These are phyloP conservation scores for Takifugu ocellatus DNA, from an alignment of 2,797 vertebrate genomes.

Conservation along the genomic window DNA sequence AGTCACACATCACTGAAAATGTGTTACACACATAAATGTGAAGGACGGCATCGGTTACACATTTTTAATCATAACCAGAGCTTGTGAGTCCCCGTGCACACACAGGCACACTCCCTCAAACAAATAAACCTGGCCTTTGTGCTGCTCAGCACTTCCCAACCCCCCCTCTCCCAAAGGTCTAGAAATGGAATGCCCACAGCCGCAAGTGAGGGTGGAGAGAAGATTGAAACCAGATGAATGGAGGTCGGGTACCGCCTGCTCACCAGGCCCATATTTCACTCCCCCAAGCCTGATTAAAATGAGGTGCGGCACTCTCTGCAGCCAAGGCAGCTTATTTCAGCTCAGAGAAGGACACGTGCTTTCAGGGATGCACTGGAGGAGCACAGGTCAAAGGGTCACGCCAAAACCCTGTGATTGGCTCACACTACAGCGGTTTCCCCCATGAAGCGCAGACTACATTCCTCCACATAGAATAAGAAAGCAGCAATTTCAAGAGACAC, in stretches of 20 bases:
- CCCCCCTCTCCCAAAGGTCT: conserved; percentile 34
- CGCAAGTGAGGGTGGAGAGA: conserved; percentile 69
- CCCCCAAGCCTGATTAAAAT: conserved; percentile 77
- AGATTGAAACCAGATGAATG: conserved; percentile 84
- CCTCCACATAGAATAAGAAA: conserved; percentile 18
- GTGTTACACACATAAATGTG: background rate
- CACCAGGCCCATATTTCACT: conserved; percentile 75
- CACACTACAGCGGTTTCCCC: conserved; percentile 11
- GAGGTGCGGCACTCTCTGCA: conserved; percentile 52
- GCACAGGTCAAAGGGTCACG: conserved; percentile 40
- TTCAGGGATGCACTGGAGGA: conserved; percentile 39
- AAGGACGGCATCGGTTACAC: background rate
- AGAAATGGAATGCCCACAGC: conserved; percentile 74
- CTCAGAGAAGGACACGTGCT: conserved; percentile 51
- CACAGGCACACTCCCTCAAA: conserved; percentile 40
- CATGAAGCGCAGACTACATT: conserved; percentile 7
- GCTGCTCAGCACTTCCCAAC: conserved; percentile 37
- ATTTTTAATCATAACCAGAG: conserved; percentile 23
- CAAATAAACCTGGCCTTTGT: conserved; percentile 57
- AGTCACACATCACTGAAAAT: no score
- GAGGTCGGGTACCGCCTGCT: conserved; percentile 58
- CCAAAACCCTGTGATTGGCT: conserved; percentile 20
- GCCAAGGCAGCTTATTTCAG: conserved; percentile 48
- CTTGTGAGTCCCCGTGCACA: conserved; percentile 12
- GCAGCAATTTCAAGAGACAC: conserved; percentile 3